A percentile compares a stretch with the other conserved stretches of the same genome.
Evolutionary conservation across 2,113 vertebrate genomes (phyloP).

Genomic region (Nestor notabilis): DNA sequence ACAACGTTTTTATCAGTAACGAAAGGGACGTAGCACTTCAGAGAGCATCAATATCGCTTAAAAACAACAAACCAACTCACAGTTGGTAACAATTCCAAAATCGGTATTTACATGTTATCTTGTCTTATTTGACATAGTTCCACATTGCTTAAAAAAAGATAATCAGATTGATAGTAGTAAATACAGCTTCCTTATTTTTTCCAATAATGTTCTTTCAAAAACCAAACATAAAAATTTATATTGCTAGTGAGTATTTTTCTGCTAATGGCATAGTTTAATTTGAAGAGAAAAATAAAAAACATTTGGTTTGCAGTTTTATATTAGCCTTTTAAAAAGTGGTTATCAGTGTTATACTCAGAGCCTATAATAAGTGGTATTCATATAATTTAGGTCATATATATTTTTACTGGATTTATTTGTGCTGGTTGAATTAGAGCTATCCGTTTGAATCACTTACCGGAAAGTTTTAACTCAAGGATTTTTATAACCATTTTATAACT

Average conservation of each 20-base stretch:
- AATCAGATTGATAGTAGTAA: neutral
- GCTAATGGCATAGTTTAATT: neutral
- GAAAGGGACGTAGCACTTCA: neutral
- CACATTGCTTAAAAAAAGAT: neutral
- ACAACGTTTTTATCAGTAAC: rapidly evolving
- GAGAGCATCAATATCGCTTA: neutral
- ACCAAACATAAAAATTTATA: neutral
- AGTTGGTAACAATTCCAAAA: neutral
- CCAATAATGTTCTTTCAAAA: neutral
- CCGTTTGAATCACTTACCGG: neutral
- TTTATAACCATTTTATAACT: constrained; percentile 61
- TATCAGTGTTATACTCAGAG: neutral
- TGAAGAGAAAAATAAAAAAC: neutral
- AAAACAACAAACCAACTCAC: neutral
- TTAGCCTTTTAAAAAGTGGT: neutral
- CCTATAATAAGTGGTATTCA: neutral
- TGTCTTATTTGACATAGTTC: neutral
- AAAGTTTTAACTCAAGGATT: constrained; percentile 52
- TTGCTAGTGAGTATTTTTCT: neutral
- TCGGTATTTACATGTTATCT: neutral
- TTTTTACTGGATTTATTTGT: constrained; percentile 57
- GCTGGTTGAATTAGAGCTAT: constrained; percentile 21
- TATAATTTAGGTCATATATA: constrained; percentile 14
- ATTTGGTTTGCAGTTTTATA: neutral
- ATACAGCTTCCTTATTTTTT: neutral